Conservation (phyloP, 2,797 vertebrate species). For the Mionectes olivaceus region DNA sequence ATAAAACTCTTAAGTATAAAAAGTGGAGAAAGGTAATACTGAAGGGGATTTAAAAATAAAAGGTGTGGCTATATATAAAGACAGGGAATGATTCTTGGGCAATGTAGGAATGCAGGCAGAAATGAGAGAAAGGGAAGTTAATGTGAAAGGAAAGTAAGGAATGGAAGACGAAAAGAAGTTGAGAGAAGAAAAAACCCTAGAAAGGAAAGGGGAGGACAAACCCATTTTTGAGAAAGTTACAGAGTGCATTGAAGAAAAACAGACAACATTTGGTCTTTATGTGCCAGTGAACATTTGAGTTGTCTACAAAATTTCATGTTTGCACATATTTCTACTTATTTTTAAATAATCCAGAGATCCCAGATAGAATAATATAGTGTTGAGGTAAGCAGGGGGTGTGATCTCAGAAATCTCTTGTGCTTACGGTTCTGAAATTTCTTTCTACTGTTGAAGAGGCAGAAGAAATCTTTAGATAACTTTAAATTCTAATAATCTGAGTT, state of each 20-base stretch:
- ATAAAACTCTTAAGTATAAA: not conserved
- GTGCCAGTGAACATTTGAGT: not conserved
- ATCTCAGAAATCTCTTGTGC: not conserved
- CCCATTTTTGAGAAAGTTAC: not conserved
- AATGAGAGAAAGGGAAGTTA: not conserved
- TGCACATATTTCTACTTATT: not conserved
- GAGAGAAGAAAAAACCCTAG: not conserved
- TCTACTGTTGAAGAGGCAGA: not conserved
- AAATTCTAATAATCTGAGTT: not conserved
- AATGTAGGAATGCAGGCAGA: not conserved
- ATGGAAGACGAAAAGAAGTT: not conserved
- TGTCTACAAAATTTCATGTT: not conserved
- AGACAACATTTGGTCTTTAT: not conserved
- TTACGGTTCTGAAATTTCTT: not conserved
- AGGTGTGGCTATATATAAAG: not conserved
- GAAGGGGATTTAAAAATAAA: not conserved
- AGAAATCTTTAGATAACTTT: not conserved
- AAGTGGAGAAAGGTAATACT: not conserved
- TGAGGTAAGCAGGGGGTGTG: not conserved
- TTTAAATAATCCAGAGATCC: not conserved
- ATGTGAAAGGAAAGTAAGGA: not conserved
- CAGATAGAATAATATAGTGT: not conserved
- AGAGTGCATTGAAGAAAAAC: not conserved
- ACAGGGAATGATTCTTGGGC: not conserved
- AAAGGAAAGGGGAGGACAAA: rapidly evolving